Conservation (phyloP, 2,797 vertebrate genomes). For the Babyrousa celebensis region DNA sequence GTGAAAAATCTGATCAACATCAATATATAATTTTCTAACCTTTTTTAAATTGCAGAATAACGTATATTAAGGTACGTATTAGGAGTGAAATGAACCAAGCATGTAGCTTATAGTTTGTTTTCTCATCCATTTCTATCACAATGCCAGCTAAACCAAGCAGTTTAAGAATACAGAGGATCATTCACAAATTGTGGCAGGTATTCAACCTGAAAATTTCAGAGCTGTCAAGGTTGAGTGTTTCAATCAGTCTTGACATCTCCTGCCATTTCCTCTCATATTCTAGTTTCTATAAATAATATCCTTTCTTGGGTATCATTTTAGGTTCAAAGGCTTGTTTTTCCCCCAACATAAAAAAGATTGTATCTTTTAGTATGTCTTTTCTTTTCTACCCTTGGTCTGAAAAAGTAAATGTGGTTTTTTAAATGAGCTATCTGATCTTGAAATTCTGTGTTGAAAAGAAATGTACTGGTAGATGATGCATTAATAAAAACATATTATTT, state of each 20-base stretch:
- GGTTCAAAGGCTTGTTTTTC: conserved; percentile 72
- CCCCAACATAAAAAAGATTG: conserved; percentile 55
- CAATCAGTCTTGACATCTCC: conserved; percentile 90
- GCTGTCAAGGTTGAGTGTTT: conserved; percentile 87
- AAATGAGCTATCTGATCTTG: not conserved
- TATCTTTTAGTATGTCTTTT: conserved; percentile 36
- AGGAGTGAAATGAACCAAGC: not conserved
- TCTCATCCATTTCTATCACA: conserved; percentile 69
- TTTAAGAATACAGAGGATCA: conserved; percentile 80
- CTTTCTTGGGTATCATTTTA: conserved; percentile 84
- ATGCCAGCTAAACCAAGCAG: conserved; percentile 58
- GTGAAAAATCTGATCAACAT: not conserved
- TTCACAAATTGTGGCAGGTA: conserved; percentile 84
- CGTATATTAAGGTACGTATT: not conserved
- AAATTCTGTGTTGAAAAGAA: not conserved
- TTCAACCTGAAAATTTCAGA: conserved; percentile 86
- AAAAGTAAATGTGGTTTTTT: not conserved
- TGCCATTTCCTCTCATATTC: conserved; percentile 87
- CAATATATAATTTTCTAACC: not conserved
- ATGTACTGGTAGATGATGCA: not conserved
- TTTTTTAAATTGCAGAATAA: conserved; percentile 9
- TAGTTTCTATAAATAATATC: conserved; percentile 89
- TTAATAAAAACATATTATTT: conserved; percentile 6
- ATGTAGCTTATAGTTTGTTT: conserved; percentile 54
- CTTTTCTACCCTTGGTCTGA: conserved; percentile 51